phyloP scores from a whole-genome alignment of 2,797 vertebrate species.

The Rhinogobio ventralis region DNA sequence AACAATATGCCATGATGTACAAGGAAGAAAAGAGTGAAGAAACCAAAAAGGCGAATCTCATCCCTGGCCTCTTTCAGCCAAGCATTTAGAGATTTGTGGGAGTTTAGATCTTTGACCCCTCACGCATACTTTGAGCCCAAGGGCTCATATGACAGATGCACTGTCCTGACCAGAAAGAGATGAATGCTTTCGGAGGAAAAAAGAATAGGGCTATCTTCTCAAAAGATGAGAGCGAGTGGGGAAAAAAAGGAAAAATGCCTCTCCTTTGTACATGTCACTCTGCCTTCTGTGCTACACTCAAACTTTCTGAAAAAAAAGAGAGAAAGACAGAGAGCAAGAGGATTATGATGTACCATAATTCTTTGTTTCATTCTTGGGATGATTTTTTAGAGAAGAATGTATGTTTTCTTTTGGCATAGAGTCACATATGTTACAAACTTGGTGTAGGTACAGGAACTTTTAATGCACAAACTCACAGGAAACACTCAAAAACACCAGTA shows the following conservation, averaged over 20 bases:
- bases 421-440: no score
- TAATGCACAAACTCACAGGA: no score
- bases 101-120: slow-evolving; percentile 65
- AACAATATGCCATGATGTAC: slow-evolving; percentile 25
- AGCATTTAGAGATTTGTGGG: slow-evolving; percentile 57
- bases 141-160: slow-evolving; percentile 63
- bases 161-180: slow-evolving; percentile 55
- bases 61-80: slow-evolving; percentile 47
- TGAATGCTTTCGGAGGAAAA: slow-evolving; percentile 45
- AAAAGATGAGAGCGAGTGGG: slow-evolving; percentile 20
- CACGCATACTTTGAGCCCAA: slow-evolving; percentile 52
- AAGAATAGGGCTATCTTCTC: slow-evolving; percentile 51
- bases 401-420: not conserved
- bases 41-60: slow-evolving; percentile 27
- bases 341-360: slow-evolving; percentile 16
- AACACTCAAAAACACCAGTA: no score
- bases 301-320: not conserved
- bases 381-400: slow-evolving; percentile 10
- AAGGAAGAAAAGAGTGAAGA: slow-evolving; percentile 4
- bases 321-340: not conserved
- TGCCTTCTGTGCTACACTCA: slow-evolving; percentile 33
- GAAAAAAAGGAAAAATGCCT: slow-evolving; percentile 26
- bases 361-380: slow-evolving; percentile 18
- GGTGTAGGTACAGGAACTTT: no score
- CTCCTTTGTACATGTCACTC: slow-evolving; percentile 47